Conservation (phyloP, 2,888 invertebrate species). For the Chaitophorus viminalis region DNA sequence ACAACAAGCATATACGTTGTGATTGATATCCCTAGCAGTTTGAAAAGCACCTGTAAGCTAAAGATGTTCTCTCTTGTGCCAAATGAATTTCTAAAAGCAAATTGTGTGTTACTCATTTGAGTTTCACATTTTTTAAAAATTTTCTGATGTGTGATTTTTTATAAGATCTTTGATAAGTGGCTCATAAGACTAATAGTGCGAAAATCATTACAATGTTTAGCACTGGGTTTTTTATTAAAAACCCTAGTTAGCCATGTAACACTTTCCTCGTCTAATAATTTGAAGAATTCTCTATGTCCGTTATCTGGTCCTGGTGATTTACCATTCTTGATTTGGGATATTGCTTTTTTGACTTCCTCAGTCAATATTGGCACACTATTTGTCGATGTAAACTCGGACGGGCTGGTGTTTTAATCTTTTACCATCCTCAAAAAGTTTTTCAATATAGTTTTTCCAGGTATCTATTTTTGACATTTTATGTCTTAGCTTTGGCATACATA, state of each 20-base stretch:
- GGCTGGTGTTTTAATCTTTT: not conserved
- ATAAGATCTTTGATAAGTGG: slow-evolving; percentile 23
- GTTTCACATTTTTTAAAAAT: slow-evolving; percentile 53
- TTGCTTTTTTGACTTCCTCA: slow-evolving; percentile 14
- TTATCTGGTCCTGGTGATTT: slow-evolving; percentile 63
- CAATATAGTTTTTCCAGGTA: too few species aligned
- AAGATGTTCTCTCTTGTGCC: slow-evolving; percentile 62
- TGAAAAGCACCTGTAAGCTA: slow-evolving; percentile 56
- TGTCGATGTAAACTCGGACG: not conserved
- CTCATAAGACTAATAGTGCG: slow-evolving; percentile 61
- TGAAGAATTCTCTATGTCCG: slow-evolving; percentile 59
- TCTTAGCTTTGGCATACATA: too few species aligned
- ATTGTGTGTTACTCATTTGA: slow-evolving; percentile 63
- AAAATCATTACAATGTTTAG: slow-evolving; percentile 61
- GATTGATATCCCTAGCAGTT: slow-evolving; percentile 45
- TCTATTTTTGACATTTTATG: too few species aligned
- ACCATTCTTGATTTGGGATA: slow-evolving; percentile 7
- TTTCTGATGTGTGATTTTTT: slow-evolving; percentile 46
- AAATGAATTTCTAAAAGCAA: slow-evolving; percentile 63
- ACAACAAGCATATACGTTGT: slow-evolving; percentile 48
- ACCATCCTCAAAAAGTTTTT: not conserved
- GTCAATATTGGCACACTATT: slow-evolving; percentile 57
- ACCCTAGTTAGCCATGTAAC: slow-evolving; percentile 14
- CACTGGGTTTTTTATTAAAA: slow-evolving; percentile 62
- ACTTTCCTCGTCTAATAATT: slow-evolving; percentile 16